Conservation (phyloP, 1,140 invertebrate genomes). For the Telenomus remus region DNA sequence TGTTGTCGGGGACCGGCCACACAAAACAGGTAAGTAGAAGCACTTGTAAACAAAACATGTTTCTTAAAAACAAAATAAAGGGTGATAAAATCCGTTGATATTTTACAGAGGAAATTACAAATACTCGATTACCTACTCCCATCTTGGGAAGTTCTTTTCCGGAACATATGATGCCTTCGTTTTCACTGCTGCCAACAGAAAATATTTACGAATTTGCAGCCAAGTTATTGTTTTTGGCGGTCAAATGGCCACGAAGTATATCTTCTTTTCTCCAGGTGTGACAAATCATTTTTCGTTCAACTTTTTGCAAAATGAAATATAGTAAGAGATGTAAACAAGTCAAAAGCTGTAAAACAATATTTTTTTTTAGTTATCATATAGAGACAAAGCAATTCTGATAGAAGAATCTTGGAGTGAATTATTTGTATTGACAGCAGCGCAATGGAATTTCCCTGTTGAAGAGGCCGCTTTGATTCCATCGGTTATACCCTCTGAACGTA, state of each 20-base stretch:
- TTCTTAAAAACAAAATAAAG: no score
- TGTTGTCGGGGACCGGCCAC: conserved; percentile 49
- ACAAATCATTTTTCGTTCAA: no score
- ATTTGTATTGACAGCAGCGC: conserved; percentile 88
- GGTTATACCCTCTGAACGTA: conserved; percentile 62
- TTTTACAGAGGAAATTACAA: conserved; percentile 57
- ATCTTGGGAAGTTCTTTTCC: conserved; percentile 57
- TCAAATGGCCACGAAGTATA: conserved; percentile 86
- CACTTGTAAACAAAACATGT: neutral
- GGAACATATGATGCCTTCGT: conserved; percentile 63
- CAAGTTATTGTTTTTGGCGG: conserved; percentile 84
- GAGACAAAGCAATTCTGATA: conserved; percentile 84
- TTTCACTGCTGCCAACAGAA: conserved; percentile 76
- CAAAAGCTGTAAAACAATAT: neutral
- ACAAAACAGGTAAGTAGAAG: conserved; percentile 55
- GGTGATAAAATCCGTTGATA: neutral
- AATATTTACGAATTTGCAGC: conserved; percentile 84
- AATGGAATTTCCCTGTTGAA: conserved; percentile 85
- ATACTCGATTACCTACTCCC: conserved; percentile 56
- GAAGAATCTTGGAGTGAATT: conserved; percentile 89
- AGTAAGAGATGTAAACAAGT: no score
- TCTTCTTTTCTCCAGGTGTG: conserved; percentile 83
- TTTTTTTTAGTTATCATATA: conserved; percentile 77
- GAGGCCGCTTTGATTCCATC: conserved; percentile 72
- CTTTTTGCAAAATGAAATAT: neutral